Evolutionary conservation across 1,140 invertebrate species (phyloP), one percentile per base, ranked within the genome.

Genomic region (Papilio polytes): DNA sequence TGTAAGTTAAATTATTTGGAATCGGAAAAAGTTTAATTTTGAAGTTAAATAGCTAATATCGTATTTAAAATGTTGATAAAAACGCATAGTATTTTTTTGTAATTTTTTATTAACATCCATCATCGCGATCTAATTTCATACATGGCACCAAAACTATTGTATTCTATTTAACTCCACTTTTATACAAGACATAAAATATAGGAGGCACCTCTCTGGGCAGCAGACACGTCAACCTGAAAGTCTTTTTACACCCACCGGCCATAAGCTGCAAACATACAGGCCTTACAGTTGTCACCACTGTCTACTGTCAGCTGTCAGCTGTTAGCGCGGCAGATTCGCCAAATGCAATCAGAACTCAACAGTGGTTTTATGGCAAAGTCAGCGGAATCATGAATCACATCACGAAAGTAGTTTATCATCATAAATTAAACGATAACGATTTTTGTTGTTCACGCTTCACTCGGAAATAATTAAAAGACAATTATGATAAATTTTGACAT

Each of bases 101-200:
- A 31, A 18, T 36, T 31, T 13, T 70, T 70, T 70, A 70, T 70
- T 70, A 31, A 31, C 63, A 70, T 70, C 26, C 53, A 56, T 20
- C 53, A 20, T 70, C 22, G 26, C 13, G 63, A 70, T 18, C 26
- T 70, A 36, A 70, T 70, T 31, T 15, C 26, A 63, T 63, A 63
- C 59, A 70, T 70, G 63, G 63, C 63, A 70, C 63, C 63, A 36
- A 70, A 18, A 70, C n/a, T 56, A 36, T 31, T 70, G 63, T 70
- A 70, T 70, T 36, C 13, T 70, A 70, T 13, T 70, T 15, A 15
- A 70, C 26, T 70, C 13, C 15, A 56, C 53, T 56, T 56, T 20
- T 56, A 56, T 56, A 20, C 53, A 8, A 18, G 53, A 56, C 53
- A 56, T 20, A 56, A 56, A 56, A 56, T 18, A 3, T 18, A 56